A percentile compares a stretch with the other conserved stretches of the same genome.
phyloP scores from a whole-genome alignment of 1,140 invertebrate species.

The Orius insidiosus region DNA sequence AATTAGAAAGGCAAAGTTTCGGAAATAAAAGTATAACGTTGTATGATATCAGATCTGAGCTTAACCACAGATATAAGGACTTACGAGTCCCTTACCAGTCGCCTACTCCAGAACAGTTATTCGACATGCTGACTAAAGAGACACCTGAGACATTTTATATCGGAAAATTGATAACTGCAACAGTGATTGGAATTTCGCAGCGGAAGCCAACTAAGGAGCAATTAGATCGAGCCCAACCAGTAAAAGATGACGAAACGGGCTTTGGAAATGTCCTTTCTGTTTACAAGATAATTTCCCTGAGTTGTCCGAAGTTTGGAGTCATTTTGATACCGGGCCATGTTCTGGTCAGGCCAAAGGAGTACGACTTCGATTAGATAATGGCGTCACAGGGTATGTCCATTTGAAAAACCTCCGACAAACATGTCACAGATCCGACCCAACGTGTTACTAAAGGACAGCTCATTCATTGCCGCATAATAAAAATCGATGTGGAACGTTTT shows the following conservation, averaged over 20 bases:
- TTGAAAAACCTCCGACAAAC: constrained; percentile 90
- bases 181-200: constrained; percentile 58
- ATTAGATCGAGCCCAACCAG: constrained; percentile 86
- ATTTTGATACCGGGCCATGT: constrained; percentile 90
- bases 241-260: constrained; percentile 82
- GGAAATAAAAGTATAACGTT: constrained; percentile 95
- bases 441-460: constrained; percentile 71
- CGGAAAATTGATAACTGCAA: constrained; percentile 68
- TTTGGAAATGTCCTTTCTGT: constrained; percentile 97
- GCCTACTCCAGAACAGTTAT: constrained; percentile 69
- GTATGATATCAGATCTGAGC: constrained; percentile 86
- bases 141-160: constrained; percentile 88
- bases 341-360: constrained; percentile 90
- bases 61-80: constrained; percentile 93
- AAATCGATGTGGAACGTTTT: constrained; percentile 91
- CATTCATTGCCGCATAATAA: constrained; percentile 84
- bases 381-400: constrained; percentile 84
- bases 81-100: constrained; percentile 61
- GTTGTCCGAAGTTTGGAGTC: constrained; percentile 91
- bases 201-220: constrained; percentile 86
- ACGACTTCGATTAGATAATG: constrained; percentile 79
- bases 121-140: constrained; percentile 93
- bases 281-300: constrained; percentile 89
- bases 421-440: constrained; percentile 83
- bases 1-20: constrained; percentile 82